Evolutionary conservation across 1,140 invertebrate species (phyloP).

Genomic region (Adelges cooleyi): DNA sequence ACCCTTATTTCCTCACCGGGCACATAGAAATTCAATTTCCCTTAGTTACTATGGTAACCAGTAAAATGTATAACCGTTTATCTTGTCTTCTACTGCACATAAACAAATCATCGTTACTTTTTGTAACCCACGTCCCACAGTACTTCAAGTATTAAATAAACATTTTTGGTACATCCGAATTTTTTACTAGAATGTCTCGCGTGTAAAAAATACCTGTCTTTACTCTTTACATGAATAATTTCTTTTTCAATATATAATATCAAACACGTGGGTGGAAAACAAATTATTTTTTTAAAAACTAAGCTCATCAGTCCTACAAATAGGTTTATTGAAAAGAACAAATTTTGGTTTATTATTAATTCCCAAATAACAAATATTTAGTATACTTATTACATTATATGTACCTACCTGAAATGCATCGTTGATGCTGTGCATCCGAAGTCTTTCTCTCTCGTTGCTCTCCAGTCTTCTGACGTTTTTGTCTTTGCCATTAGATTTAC

Average conservation of each 20-base stretch:
- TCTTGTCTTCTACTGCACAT: neutral
- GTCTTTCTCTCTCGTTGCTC: slow-evolving; percentile 81
- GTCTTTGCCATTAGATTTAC: slow-evolving; percentile 59
- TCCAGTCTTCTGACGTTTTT: slow-evolving; percentile 72
- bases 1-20: too few species aligned
- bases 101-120: slow-evolving; percentile 2
- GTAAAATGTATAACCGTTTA: slow-evolving; percentile 14
- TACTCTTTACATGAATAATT: too few species aligned
- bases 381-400: too few species aligned
- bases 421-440: slow-evolving; percentile 86
- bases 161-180: neutral
- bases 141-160: slow-evolving; percentile 5
- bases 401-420: slow-evolving; percentile 85
- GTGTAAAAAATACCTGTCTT: too few species aligned
- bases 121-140: neutral
- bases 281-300: too few species aligned
- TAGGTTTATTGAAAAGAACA: too few species aligned
- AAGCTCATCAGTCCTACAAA: too few species aligned
- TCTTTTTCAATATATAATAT: too few species aligned
- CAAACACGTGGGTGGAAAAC: too few species aligned
- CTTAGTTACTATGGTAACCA: neutral
- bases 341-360: too few species aligned
- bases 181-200: slow-evolving; percentile 8
- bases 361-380: too few species aligned
- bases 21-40: neutral